Evolutionary conservation across 2,888 invertebrate genomes (phyloP).

Genomic region (Euspilapteryx auroguttella): DNA sequence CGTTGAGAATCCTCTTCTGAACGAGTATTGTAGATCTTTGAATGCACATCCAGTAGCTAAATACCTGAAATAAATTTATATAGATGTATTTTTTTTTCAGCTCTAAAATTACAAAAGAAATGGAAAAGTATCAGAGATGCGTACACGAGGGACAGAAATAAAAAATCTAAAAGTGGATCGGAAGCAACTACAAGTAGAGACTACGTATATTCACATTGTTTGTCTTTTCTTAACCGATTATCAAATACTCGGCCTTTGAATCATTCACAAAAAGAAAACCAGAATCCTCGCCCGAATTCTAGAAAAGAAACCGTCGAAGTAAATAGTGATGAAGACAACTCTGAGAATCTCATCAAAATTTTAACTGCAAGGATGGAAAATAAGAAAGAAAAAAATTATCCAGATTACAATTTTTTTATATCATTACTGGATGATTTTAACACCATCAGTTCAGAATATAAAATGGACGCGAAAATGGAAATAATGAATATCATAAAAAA

Average conservation of each 20-base stretch:
- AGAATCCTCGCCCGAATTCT: no score
- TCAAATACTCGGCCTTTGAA: no score
- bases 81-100: slow-evolving; percentile 8
- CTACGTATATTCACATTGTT: slow-evolving; percentile 10
- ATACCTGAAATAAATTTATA: slow-evolving; percentile 8
- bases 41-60: slow-evolving; percentile 7
- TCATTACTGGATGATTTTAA: slow-evolving; percentile 5
- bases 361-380: slow-evolving; percentile 2
- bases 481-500: slow-evolving; percentile 9
- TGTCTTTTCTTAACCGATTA: no score
- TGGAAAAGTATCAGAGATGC: slow-evolving; percentile 9
- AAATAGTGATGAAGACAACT: slow-evolving; percentile 10
- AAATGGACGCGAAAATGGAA: slow-evolving; percentile 9
- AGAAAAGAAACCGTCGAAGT: no score
- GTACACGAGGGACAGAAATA: slow-evolving; percentile 9
- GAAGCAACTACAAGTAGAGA: slow-evolving; percentile 10
- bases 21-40: slow-evolving; percentile 9
- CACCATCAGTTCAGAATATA: slow-evolving; percentile 3
- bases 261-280: no score
- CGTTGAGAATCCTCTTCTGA: slow-evolving; percentile 8
- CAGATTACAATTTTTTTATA: slow-evolving; percentile 3
- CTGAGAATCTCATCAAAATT: slow-evolving; percentile 6
- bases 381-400: slow-evolving; percentile 4
- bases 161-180: slow-evolving; percentile 10
- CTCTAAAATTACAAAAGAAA: no score